Conservation (phyloP, 1,140 invertebrate genomes). For the Stratiolaelaps scimitus region DNA sequence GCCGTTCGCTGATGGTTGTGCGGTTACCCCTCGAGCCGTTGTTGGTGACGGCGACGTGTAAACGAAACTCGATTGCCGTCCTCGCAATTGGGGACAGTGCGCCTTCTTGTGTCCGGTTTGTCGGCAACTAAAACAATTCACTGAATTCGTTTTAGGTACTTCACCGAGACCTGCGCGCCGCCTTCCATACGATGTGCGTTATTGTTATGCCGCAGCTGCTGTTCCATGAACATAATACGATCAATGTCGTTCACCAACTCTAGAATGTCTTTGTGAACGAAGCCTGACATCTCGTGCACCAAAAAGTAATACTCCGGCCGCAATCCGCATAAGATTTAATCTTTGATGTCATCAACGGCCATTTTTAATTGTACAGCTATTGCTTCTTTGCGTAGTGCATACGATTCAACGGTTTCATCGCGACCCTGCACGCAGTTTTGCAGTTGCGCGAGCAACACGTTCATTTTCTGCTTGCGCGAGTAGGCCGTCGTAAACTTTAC, state of each 20-base stretch:
- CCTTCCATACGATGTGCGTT: background rate
- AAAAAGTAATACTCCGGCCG: background rate
- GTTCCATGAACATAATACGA: background rate
- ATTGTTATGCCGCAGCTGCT: background rate
- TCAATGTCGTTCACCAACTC: background rate
- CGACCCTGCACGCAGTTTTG: background rate
- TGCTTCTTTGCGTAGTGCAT: background rate
- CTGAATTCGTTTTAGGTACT: background rate
- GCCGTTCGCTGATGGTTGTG: background rate
- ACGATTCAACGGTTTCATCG: background rate
- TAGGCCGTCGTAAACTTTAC: background rate
- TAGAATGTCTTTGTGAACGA: background rate
- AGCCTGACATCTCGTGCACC: background rate
- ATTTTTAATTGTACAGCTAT: background rate
- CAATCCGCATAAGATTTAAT: background rate
- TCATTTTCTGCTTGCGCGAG: background rate
- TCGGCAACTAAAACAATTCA: constrained; percentile 3
- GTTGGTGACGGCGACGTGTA: too few relatives aligned
- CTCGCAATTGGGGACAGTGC: background rate
- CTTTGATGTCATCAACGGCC: background rate
- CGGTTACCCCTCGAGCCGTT: too few relatives aligned
- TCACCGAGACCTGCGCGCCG: background rate
- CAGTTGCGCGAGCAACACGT: background rate
- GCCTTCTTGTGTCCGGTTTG: background rate
- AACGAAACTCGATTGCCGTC: too few relatives aligned